A percentile compares a stretch with the other conserved stretches of the same genome.
Evolutionary conservation across 2,888 invertebrate species (phyloP).

Genomic region (Stenoptilia bipunctidactyla): DNA sequence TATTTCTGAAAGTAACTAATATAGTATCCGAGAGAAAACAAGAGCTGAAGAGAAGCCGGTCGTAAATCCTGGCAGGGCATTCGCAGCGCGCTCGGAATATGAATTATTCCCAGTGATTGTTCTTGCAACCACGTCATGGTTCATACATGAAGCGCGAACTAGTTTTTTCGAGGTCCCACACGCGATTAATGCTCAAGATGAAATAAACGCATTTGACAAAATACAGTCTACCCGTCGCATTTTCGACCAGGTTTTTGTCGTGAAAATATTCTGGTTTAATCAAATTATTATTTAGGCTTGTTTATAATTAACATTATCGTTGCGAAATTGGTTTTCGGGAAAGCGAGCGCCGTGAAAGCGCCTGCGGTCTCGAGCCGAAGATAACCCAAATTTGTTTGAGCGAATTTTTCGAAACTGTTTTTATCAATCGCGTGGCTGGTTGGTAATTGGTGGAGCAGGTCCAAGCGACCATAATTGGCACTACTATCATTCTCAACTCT

Average conservation of each 20-base stretch:
- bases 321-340: constrained; percentile 23
- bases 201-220: constrained; percentile 46
- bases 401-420: constrained; percentile 59
- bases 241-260: constrained; percentile 12
- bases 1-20: constrained; percentile 64
- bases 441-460: constrained; percentile 56
- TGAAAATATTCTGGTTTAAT: constrained; percentile 28
- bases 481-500: constrained; percentile 64
- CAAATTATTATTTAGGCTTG: constrained; percentile 12
- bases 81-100: constrained; percentile 67
- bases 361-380: constrained; percentile 37
- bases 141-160: constrained; percentile 70
- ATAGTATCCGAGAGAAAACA: constrained; percentile 52
- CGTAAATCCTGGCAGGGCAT: constrained; percentile 59
- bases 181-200: constrained; percentile 22
- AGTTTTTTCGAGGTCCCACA: constrained; percentile 42
- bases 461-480: constrained; percentile 55
- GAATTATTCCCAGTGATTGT: constrained; percentile 68
- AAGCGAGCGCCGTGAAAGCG: constrained; percentile 31
- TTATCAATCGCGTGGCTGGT: constrained; percentile 56
- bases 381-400: constrained; percentile 59
- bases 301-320: constrained; percentile 46
- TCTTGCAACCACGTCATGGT: constrained; percentile 64
- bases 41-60: constrained; percentile 29
- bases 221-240: constrained; percentile 14